Evolutionary conservation across 1,140 invertebrate species (phyloP).

Genomic region (Copidosoma floridanum): DNA sequence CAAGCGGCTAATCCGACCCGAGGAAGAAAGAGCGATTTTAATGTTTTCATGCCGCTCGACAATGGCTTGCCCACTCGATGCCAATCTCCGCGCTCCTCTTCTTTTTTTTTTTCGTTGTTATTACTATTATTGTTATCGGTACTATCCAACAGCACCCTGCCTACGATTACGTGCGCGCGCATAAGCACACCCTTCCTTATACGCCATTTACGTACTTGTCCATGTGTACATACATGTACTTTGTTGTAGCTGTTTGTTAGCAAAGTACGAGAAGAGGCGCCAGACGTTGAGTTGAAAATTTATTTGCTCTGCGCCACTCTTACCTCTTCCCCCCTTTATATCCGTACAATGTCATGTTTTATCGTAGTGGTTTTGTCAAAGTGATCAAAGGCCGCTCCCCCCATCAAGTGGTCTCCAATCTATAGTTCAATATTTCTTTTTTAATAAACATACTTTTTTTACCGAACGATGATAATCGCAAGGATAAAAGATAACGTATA

Average conservation of each 20-base stretch:
- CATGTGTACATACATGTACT: no score
- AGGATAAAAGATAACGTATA: no score
- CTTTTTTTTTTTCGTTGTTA: no score
- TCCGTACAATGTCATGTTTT: no score
- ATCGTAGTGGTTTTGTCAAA: no score
- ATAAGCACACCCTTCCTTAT: background rate
- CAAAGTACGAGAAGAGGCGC: no score
- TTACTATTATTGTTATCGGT: no score
- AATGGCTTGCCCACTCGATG: constrained; percentile 55
- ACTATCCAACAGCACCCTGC: constrained; percentile 37
- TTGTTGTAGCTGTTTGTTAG: no score
- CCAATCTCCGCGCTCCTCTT: constrained; percentile 42
- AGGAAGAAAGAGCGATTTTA: constrained; percentile 58
- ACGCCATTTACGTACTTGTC: no score
- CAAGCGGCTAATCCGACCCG: constrained; percentile 50
- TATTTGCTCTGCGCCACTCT: background rate
- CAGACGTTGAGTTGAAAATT: background rate
- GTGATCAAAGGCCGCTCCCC: background rate
- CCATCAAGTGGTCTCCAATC: background rate
- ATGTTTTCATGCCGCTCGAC: constrained; percentile 56
- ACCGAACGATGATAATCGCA: no score
- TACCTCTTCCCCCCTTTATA: no score
- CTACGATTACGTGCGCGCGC: constrained; percentile 7
- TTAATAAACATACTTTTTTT: no score
- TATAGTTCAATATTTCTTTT: background rate